A percentile compares a stretch with the other conserved stretches of the same genome.
phyloP scores from a whole-genome alignment of 2,113 vertebrate genomes.

The Antennarius striatus region DNA sequence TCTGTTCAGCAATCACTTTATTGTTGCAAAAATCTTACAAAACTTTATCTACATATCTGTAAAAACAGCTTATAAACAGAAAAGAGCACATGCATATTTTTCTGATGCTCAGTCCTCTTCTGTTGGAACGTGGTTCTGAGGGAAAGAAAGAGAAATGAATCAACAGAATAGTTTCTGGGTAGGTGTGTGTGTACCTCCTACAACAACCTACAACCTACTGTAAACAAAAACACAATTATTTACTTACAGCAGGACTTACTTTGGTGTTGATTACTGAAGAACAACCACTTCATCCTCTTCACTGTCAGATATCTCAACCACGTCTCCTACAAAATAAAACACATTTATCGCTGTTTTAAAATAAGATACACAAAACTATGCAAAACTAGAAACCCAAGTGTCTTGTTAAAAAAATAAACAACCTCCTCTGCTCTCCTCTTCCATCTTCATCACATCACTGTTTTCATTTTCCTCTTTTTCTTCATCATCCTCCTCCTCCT shows the following conservation, averaged over 20 bases:
- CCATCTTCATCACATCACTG: slow-evolving; percentile 45
- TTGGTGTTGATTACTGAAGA: slow-evolving; percentile 79
- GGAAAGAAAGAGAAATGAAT: neutral
- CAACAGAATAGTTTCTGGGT: neutral
- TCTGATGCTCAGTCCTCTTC: slow-evolving; percentile 56
- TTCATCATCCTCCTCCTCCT: slow-evolving; percentile 80
- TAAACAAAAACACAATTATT: neutral
- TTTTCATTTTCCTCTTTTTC: slow-evolving; percentile 70
- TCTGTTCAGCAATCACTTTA: neutral
- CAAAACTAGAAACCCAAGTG: no score
- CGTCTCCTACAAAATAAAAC: slow-evolving; percentile 73
- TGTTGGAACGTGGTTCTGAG: slow-evolving; percentile 44
- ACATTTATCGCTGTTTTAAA: neutral
- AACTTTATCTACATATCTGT: no score
- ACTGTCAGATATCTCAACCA: slow-evolving; percentile 89
- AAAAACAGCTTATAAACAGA: no score
- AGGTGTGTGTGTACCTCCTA: no score
- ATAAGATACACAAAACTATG: no score
- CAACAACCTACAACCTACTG: no score
- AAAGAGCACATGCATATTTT: slow-evolving; percentile 35
- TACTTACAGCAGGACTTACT: slow-evolving; percentile 79
- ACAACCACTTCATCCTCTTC: slow-evolving; percentile 96
- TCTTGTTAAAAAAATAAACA: neutral
- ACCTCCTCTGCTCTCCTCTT: slow-evolving; percentile 36
- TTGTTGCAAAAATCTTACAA: no score